These are phyloP conservation scores for Lycophotia porphyrea DNA, from an alignment of 2,888 invertebrate species.

Conservation along the genomic window DNA sequence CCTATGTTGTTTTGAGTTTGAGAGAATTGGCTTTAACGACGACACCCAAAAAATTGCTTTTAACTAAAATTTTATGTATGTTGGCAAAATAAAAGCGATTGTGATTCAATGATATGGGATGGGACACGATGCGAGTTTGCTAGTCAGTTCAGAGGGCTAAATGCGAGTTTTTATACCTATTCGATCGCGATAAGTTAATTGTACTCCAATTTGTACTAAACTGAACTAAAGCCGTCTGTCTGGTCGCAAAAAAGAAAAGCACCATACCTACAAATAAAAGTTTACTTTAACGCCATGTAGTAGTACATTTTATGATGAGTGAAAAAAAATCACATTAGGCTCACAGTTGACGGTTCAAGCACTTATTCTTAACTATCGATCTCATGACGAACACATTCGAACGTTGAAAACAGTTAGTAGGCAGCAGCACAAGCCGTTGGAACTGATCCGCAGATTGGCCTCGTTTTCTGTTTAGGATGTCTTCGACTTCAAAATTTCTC, in stretches of 20 bases:
- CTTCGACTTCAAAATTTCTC: neutral
- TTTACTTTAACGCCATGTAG: neutral
- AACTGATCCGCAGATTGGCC: neutral
- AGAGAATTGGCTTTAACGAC: no score
- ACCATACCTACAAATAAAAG: neutral
- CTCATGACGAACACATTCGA: neutral
- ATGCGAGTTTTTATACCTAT: no score
- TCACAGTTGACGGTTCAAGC: neutral
- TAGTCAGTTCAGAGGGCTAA: neutral
- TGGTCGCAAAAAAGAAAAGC: neutral
- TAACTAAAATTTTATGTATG: neutral
- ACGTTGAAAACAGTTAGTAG: neutral
- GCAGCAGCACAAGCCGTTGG: neutral
- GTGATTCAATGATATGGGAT: neutral
- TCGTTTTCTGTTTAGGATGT: neutral
- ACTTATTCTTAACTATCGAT: neutral
- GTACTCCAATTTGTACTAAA: neutral
- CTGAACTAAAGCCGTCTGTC: neutral
- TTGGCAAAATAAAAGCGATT: neutral
- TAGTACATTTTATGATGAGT: neutral
- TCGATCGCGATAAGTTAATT: neutral
- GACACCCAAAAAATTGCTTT: neutral
- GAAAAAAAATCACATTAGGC: neutral
- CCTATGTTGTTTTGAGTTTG: neutral
- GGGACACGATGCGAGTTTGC: neutral